phyloP scores from a whole-genome alignment of 2,888 invertebrate species.

The Acanthosepion pharaonis region DNA sequence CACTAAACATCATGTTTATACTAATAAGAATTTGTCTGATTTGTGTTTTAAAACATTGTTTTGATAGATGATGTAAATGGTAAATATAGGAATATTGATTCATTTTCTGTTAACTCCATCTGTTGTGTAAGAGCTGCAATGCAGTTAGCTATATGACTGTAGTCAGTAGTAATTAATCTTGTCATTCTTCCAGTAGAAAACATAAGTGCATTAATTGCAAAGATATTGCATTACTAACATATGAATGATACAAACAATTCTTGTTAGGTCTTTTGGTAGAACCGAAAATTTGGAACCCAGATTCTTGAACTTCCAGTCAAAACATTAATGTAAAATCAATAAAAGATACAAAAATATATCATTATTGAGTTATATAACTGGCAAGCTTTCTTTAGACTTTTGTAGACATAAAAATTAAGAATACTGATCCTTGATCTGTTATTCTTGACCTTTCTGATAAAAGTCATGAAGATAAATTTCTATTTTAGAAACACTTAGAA shows the following conservation, averaged over 20 bases:
- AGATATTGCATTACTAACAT: too few species aligned
- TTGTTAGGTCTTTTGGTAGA: background rate
- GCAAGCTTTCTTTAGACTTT: background rate
- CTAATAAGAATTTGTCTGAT: too few species aligned
- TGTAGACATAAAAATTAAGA: background rate
- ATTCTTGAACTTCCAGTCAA: background rate
- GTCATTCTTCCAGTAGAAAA: too few species aligned
- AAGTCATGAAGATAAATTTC: background rate
- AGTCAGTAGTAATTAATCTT: too few species aligned
- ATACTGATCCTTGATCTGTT: background rate
- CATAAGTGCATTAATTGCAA: too few species aligned
- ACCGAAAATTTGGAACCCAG: background rate
- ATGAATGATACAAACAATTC: background rate
- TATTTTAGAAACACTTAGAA: background rate
- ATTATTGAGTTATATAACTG: background rate
- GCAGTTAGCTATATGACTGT: too few species aligned
- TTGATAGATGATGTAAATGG: too few species aligned
- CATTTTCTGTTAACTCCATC: too few species aligned
- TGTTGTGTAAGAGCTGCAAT: too few species aligned
- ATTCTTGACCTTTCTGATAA: background rate
- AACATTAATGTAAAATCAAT: background rate
- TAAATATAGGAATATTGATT: too few species aligned
- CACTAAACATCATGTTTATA: too few species aligned
- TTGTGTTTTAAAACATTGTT: too few species aligned
- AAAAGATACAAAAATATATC: background rate